Evolutionary conservation across 2,797 vertebrate species (phyloP).

Genomic region (Coreius guichenoti): DNA sequence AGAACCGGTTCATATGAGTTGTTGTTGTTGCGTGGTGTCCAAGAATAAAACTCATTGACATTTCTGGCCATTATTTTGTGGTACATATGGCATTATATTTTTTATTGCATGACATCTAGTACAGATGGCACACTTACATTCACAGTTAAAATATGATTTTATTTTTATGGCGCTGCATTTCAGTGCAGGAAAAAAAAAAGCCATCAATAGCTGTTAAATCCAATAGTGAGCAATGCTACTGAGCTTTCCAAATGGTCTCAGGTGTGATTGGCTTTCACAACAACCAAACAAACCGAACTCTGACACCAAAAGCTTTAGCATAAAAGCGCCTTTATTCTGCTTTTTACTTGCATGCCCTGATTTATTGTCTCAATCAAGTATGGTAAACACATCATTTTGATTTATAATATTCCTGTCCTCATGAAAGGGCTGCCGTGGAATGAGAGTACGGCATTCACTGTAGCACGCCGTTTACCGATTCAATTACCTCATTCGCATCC

Average conservation of each 20-base stretch:
- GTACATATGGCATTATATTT: neutral
- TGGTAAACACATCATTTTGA: constrained; percentile 66
- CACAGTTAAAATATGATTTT: neutral
- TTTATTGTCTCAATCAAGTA: constrained; percentile 55
- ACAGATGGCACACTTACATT: neutral
- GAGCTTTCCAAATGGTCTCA: neutral
- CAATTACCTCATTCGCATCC: constrained; percentile 75
- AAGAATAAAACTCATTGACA: neutral
- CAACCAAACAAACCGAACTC: constrained; percentile 2
- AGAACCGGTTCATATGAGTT: neutral
- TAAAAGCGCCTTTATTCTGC: constrained; percentile 11
- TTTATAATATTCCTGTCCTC: constrained; percentile 60
- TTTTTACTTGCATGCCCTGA: constrained; percentile 39
- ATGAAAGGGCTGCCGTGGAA: constrained; percentile 44
- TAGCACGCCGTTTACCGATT: constrained; percentile 71
- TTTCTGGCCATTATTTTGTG: neutral
- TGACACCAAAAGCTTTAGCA: constrained; percentile 3
- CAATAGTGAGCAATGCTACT: neutral
- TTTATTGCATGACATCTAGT: neutral
- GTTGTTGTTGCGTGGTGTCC: neutral
- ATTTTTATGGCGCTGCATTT: neutral
- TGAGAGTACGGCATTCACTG: constrained; percentile 32
- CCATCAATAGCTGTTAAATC: constrained; percentile 1
- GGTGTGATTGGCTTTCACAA: neutral
- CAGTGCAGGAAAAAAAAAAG: neutral